Conservation (phyloP, 2,113 vertebrate genomes). For the Pelusios castaneus region DNA sequence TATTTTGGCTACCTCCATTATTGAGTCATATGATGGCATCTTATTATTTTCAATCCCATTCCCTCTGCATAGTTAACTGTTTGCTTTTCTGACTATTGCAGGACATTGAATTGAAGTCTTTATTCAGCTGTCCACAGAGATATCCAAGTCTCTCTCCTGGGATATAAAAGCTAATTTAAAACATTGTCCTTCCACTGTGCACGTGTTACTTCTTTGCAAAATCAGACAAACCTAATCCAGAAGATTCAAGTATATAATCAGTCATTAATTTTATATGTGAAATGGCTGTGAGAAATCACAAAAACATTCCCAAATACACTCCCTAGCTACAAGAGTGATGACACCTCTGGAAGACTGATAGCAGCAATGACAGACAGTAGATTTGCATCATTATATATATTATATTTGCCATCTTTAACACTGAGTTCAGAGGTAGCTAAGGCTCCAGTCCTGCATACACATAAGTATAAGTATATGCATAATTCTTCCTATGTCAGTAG, state of each 20-base stretch:
- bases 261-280: not conserved
- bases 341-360: not conserved
- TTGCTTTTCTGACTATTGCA: rapidly evolving
- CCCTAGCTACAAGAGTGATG: not conserved
- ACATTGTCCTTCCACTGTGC: not conserved
- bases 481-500: not conserved
- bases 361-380: not conserved
- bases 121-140: not conserved
- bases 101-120: not conserved
- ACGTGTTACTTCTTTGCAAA: not conserved
- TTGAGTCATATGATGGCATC: not conserved
- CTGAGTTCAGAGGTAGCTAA: not conserved
- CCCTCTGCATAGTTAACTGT: not conserved
- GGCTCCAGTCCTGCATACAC: not conserved
- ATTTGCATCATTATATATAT: not conserved
- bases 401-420: not conserved
- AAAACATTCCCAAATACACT: not conserved
- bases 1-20: not conserved
- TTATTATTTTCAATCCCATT: not conserved
- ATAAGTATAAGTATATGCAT: not conserved
- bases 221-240: not conserved
- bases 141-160: not conserved
- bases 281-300: not conserved
- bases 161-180: not conserved
- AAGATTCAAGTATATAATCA: not conserved